Conservation (phyloP, 2,113 vertebrate species). For the Toxotes jaculatrix region DNA sequence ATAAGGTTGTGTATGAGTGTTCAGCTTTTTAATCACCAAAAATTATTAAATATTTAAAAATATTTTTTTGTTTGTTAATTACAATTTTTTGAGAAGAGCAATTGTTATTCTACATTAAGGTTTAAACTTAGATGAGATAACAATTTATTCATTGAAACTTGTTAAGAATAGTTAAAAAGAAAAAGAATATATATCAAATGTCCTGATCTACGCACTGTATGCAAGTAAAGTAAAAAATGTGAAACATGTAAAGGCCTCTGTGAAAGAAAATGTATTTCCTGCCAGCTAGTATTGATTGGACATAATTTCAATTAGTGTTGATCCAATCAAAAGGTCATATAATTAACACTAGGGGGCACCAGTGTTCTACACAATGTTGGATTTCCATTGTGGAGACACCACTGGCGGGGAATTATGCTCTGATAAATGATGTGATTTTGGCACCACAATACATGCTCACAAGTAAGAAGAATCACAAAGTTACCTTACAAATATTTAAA, state of each 20-base stretch:
- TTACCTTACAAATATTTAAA: slow-evolving; percentile 76
- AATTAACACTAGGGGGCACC: slow-evolving; percentile 86
- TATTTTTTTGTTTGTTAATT: not conserved
- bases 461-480: slow-evolving; percentile 66
- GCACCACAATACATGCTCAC: slow-evolving; percentile 57
- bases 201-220: not conserved
- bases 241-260: not conserved
- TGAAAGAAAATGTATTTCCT: slow-evolving; percentile 29
- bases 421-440: slow-evolving; percentile 69
- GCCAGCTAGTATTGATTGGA: slow-evolving; percentile 61
- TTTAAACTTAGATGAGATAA: not conserved
- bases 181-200: slow-evolving; percentile 1
- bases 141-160: not conserved
- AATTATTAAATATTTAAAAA: not conserved
- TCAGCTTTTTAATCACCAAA: not conserved
- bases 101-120: not conserved
- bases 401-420: slow-evolving; percentile 51
- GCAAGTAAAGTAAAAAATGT: slow-evolving; percentile 35
- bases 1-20: not conserved
- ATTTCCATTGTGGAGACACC: slow-evolving; percentile 30
- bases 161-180: slow-evolving; percentile 20
- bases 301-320: slow-evolving; percentile 59
- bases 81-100: not conserved
- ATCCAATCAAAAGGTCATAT: slow-evolving; percentile 64
- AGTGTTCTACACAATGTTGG: slow-evolving; percentile 79